Evolutionary conservation across 2,797 vertebrate genomes (phyloP), one percentile per base, ranked within the genome.

Genomic region (Acrossocheilus fasciatus): DNA sequence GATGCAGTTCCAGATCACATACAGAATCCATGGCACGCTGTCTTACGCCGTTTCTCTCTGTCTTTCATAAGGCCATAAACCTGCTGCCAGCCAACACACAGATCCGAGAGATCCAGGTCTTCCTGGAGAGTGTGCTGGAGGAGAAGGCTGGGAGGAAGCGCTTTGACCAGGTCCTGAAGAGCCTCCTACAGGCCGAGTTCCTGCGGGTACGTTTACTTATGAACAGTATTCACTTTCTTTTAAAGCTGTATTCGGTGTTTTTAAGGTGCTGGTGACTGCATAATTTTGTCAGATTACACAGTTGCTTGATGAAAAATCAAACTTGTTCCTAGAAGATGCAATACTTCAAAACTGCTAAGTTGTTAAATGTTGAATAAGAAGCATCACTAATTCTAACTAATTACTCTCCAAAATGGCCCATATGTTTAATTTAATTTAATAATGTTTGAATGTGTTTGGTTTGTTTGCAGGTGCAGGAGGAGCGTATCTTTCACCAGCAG

Each of bases 401-500:
- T 34, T 36, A 3, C 30, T 20, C 26, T 52, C 26, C 45, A 75
- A 20, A 30, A 34, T 52, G 26, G 26, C 8, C 17, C 74, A 4
- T 54, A 14, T 68, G 30, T 68, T 68, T 36, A 68, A 68, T 68
- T 34, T 64, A 30, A n/a, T 9, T 59, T 4, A 14, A 23, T 52
- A 36, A 8, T 14, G 12, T 39, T 57, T 57, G 1, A 54, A n/a
- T 76, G n/a, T 2, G n/a, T 34, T 54, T 20, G 76, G 26, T 66
- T 7, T 8, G 54, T 87, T 36, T 89, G n/a, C 88, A 99, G 98
- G 97, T 99, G 62, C 98, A 99, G 89, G 98, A 99, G 91, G 98
- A 99, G 88, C 94, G 97, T 3, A 99, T 99, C 93, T 97, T 98
- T 89, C 97, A 99, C 93, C 98, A 99, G 93, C 98, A 99, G 93